Conservation (phyloP, 2,888 invertebrate genomes). For the Spatulosminthurus flaviceps region DNA sequence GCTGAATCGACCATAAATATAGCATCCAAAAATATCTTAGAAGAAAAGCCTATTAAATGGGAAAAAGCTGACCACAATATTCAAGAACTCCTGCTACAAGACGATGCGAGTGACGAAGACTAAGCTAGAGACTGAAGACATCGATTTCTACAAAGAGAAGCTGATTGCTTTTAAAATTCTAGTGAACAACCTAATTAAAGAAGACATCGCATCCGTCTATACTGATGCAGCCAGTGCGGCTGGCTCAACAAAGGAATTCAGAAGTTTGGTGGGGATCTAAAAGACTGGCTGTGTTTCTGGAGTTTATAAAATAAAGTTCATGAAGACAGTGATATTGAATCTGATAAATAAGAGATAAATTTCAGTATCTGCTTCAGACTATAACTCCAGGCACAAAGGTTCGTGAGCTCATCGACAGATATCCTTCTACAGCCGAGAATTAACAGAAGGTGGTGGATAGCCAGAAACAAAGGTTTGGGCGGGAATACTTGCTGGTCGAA, state of each 20-base stretch:
- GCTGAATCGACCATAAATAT: too few relatives aligned
- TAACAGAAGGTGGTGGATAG: slow-evolving; percentile 61
- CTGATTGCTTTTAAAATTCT: neutral
- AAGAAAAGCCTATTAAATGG: too few relatives aligned
- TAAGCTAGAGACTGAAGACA: neutral
- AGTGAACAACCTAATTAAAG: neutral
- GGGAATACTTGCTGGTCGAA: slow-evolving; percentile 63
- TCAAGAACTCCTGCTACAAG: neutral
- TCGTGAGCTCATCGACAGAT: slow-evolving; percentile 58
- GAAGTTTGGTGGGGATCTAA: slow-evolving; percentile 61
- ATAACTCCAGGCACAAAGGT: slow-evolving; percentile 59
- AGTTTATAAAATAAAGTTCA: slow-evolving; percentile 63
- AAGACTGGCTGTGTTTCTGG: slow-evolving; percentile 64
- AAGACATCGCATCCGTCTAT: neutral
- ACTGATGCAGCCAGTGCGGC: neutral
- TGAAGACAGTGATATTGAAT: slow-evolving; percentile 54
- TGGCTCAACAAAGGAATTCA: slow-evolving; percentile 58
- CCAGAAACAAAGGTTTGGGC: slow-evolving; percentile 49
- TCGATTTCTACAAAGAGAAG: neutral
- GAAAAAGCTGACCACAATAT: neutral
- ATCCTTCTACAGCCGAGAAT: slow-evolving; percentile 58
- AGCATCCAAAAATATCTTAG: too few relatives aligned
- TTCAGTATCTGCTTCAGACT: slow-evolving; percentile 61
- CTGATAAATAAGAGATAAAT: slow-evolving; percentile 50
- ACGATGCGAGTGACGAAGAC: neutral